Percentiles rank a stretch among this genome's conserved stretches.
Evolutionary conservation across 2,113 vertebrate species (phyloP).

Genomic region (Butastur rufipennis): DNA sequence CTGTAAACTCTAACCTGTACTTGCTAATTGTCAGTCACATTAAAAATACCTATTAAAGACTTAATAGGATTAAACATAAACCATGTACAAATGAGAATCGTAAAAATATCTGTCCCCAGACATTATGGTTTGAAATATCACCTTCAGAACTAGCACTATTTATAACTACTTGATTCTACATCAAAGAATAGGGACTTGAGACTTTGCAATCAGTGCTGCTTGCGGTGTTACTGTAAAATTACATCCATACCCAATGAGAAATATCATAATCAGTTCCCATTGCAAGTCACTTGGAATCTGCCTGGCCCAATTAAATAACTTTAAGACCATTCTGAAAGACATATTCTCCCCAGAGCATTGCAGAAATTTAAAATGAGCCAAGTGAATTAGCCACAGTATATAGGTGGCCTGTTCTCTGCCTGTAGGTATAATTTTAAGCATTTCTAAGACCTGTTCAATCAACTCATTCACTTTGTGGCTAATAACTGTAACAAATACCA

Average conservation of each 20-base stretch:
- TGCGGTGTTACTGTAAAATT: not conserved
- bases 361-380: not conserved
- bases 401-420: not conserved
- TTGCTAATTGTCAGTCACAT: not conserved
- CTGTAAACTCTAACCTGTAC: not conserved
- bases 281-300: not conserved
- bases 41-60: not conserved
- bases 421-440: not conserved
- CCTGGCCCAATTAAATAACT: conserved; percentile 9
- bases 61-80: not conserved
- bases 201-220: not conserved
- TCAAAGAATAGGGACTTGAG: not conserved
- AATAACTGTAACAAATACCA: not conserved
- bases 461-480: not conserved
- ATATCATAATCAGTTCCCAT: not conserved
- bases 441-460: not conserved
- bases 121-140: not conserved
- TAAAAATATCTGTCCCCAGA: not conserved
- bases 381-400: not conserved
- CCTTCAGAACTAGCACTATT: not conserved
- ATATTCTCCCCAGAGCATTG: not conserved
- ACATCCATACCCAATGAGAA: not conserved
- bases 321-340: not conserved
- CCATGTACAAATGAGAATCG: not conserved
- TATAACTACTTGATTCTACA: not conserved